Base-by-base conservation (phyloP, 2,888 invertebrate species). In the Catonia carolina region DNA sequence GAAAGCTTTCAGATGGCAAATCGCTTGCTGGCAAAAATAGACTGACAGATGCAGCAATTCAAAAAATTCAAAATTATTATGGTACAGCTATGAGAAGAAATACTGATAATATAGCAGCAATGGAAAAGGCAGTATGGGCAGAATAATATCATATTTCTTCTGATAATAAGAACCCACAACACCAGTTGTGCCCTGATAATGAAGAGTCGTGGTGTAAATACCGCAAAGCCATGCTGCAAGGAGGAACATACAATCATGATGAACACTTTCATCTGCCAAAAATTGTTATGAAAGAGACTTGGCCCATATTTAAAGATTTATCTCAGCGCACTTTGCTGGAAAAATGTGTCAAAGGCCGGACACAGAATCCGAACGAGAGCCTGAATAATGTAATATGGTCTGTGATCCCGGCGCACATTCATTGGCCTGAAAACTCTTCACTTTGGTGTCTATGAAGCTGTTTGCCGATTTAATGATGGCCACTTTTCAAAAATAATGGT, bases 71-170 rank as follows among this genome's bases (percentile, higher is more conserved):
- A 18, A 42, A 15, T 6, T 42, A 7, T 42, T 42, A 42, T 20
- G 42, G 42, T 14, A 18, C 18, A 18, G 42, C 42, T 2, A 65
- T 66, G 52, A 47, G 62, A 42, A 45, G 59, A 8, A 58, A 63
- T 54, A 42, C 57, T 10, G 39, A 65, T 56, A 59, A 61, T 4
- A 36, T 60, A 7, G 62, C 60, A 41, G 52, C 56, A 10, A 65
- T 66, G 63, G 62, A 63, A 39, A 60, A 61, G 47, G 65, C 59
- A 12, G 56, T 66, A 39, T 66, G 63, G 65, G 65, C 65, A 7
- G 61, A 61, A 14, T 65, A 56, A 48, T 58, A 53, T 35, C 66
- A 66, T 39, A 61, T 60, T 48, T 41, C 31, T 52, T 66, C 63
- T 6, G 57, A 65, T 1, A 61, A 66, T 33, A 60, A 61, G 39